Conservation (phyloP, 2,113 vertebrate genomes). For the Laticauda laticaudata region DNA sequence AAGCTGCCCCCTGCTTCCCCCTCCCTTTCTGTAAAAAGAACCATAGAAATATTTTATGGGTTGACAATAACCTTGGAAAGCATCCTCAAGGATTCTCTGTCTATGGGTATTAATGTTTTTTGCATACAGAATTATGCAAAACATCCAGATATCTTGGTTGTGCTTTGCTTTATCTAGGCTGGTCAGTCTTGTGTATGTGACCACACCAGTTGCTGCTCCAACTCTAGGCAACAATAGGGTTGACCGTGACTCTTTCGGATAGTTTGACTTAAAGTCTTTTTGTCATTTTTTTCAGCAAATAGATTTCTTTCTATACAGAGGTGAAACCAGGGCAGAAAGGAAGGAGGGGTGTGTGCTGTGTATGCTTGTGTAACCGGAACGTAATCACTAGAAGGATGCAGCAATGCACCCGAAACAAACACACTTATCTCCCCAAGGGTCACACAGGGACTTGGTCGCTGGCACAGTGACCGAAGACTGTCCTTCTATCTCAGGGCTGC, state of each 20-base stretch:
- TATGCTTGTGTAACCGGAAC: neutral
- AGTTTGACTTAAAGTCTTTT: neutral
- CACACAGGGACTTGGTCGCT: slow-evolving; percentile 51
- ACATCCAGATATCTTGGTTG: neutral
- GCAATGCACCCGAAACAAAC: slow-evolving; percentile 1
- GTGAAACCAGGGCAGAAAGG: neutral
- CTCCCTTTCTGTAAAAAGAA: too few species aligned
- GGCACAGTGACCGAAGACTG: slow-evolving; percentile 57
- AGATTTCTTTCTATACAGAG: neutral
- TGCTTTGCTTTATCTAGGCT: neutral
- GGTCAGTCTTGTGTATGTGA: neutral
- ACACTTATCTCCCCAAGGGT: slow-evolving; percentile 41
- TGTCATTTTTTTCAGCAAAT: neutral
- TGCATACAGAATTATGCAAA: neutral
- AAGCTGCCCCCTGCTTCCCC: too few species aligned
- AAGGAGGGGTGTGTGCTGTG: neutral
- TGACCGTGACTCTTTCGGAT: neutral
- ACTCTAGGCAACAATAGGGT: neutral
- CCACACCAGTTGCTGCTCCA: neutral
- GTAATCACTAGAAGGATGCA: slow-evolving; percentile 33
- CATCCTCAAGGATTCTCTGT: neutral
- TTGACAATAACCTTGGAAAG: neutral
- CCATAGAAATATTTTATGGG: too few species aligned
- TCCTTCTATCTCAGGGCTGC: slow-evolving; percentile 43
- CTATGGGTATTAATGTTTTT: neutral